Evolutionary conservation across 2,888 invertebrate species (phyloP), one percentile per base, ranked within the genome.

Genomic region (Platycheirus albimanus): DNA sequence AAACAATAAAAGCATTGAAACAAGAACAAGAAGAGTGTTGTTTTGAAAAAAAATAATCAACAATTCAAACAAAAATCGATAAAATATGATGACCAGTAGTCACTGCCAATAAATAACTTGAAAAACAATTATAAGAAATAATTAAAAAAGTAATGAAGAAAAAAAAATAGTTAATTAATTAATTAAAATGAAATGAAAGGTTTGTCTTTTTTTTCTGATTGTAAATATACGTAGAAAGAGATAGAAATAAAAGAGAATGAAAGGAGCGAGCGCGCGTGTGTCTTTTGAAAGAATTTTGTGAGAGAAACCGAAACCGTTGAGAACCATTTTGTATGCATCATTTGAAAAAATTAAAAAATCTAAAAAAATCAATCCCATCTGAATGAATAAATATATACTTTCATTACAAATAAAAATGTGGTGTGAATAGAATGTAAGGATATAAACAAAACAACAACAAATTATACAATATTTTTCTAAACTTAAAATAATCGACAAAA

Each of bases 81-180:
- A 78, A 41, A 83, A 86, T 86, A 61, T 86, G 85, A 61, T 86
- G 85, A 86, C 86, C 86, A 86, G 86, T 86, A 85, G 85, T 86
- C 86, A 86, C 86, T 86, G 86, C 86, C 86, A 86, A 86, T 86
- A 84, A 84, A 77, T 83, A 80, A 85, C 78, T 71, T 70, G 52
- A 67, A 70, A 70, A 74, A 41, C 19, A 51, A 71, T 19, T 33
- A 52, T 51, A 64, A 67, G 33, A 8, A 52, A 67, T 33, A 69
- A 71, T 63, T 63, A 49, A 33, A 76, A 76, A 61, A 64, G 45
- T 64, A 51, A 69, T 47, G 43, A 11, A 63, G 54, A 54, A 67
- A 49, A 20, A 10, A 51, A 67, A 72, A 70, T 79, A 79, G 79
- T 66, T 75, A 79, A 74, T 70, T 84, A 78, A 79, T 74, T 52